phyloP scores from a whole-genome alignment of 2,113 vertebrate genomes.

The Hemicordylus capensis region DNA sequence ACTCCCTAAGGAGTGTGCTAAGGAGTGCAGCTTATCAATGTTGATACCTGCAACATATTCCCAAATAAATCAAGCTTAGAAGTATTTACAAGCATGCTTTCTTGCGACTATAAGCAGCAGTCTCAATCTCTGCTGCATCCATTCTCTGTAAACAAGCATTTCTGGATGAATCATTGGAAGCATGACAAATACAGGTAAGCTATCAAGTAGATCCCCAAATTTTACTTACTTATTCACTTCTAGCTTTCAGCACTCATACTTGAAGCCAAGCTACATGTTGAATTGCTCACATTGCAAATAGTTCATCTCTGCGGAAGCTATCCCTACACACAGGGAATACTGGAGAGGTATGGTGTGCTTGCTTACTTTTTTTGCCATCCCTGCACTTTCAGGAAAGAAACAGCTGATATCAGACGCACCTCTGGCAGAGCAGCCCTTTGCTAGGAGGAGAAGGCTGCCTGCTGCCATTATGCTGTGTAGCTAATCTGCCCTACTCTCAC shows the following conservation, averaged over 20 bases:
- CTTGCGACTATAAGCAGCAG: background rate
- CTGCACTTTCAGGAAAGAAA: background rate
- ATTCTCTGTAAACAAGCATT: background rate
- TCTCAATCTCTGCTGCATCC: too few relatives aligned
- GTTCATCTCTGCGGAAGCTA: background rate
- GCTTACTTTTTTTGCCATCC: background rate
- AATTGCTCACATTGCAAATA: background rate
- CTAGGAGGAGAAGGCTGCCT: background rate
- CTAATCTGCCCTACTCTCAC: background rate
- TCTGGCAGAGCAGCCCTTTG: background rate
- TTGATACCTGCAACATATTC: background rate
- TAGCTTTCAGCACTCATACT: background rate
- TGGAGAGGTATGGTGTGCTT: background rate
- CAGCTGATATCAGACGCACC: background rate
- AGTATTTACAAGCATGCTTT: slow-evolving; percentile 8
- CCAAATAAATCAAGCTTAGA: background rate
- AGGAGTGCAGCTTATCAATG: too few relatives aligned
- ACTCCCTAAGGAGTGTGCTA: too few relatives aligned
- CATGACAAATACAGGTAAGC: background rate
- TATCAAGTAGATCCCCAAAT: background rate
- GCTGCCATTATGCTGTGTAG: background rate
- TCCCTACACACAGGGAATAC: background rate
- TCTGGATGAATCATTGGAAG: background rate
- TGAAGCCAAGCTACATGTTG: background rate
- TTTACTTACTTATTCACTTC: background rate